Conservation (phyloP, 2,888 invertebrate genomes). For the Lysandra bellargus region DNA sequence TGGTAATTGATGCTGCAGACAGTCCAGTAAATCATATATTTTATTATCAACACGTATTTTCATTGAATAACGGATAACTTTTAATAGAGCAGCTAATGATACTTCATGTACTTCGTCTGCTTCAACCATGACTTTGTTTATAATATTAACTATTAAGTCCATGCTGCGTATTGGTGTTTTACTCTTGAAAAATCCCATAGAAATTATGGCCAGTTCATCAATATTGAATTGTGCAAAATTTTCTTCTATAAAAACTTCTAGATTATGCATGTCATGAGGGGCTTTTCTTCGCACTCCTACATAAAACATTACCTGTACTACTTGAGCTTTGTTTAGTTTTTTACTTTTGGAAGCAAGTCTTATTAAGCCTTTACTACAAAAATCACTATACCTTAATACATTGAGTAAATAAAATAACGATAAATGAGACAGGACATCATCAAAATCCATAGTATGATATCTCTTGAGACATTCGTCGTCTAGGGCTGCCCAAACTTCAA, state of each 20-base stretch:
- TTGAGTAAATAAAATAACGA: conserved; percentile 84
- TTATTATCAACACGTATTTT: conserved; percentile 64
- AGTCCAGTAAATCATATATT: conserved; percentile 76
- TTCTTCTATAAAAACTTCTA: conserved; percentile 80
- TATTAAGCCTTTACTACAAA: conserved; percentile 73
- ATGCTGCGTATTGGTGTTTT: conserved; percentile 81
- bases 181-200: conserved; percentile 90
- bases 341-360: conserved; percentile 79
- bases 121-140: conserved; percentile 74
- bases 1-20: conserved; percentile 76
- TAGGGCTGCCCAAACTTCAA: conserved; percentile 84
- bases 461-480: conserved; percentile 82
- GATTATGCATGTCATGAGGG: conserved; percentile 82
- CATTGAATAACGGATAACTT: conserved; percentile 82
- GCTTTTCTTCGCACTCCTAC: conserved; percentile 81
- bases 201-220: conserved; percentile 85
- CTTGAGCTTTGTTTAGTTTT: conserved; percentile 80
- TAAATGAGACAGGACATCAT: conserved; percentile 79
- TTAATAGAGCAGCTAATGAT: conserved; percentile 83
- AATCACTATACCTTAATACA: conserved; percentile 79
- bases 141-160: conserved; percentile 71
- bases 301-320: conserved; percentile 85
- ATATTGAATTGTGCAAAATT: conserved; percentile 78
- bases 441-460: conserved; percentile 70
- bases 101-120: conserved; percentile 82